phyloP scores from a whole-genome alignment of 1,140 invertebrate genomes.

The Papilio polyxenes region DNA sequence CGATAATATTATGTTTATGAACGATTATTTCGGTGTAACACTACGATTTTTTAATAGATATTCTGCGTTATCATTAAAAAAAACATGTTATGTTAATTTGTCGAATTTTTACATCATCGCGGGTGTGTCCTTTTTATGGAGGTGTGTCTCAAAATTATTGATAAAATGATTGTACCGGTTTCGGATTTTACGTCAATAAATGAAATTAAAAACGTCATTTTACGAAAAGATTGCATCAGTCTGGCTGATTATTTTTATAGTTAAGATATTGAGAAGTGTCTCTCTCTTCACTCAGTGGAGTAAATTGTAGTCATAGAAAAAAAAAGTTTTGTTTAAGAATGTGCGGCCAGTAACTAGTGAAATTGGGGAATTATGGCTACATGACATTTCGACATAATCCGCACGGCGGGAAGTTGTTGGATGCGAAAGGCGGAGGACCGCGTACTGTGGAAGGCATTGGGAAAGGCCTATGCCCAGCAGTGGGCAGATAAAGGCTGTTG shows the following conservation, averaged over 20 bases:
- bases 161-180: slow-evolving; percentile 2
- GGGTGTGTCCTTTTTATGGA: slow-evolving; percentile 35
- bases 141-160: slow-evolving; percentile 5
- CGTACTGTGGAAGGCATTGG: too few species aligned
- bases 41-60: neutral
- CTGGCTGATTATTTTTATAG: neutral
- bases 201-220: neutral
- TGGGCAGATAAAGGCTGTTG: too few species aligned
- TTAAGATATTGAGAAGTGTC: neutral
- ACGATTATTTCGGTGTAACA: neutral
- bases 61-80: neutral
- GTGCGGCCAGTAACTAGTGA: neutral
- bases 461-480: too few species aligned
- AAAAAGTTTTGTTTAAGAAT: too few species aligned
- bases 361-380: too few species aligned
- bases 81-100: slow-evolving; percentile 35
- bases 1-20: neutral
- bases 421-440: too few species aligned
- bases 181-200: slow-evolving; percentile 2
- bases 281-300: too few species aligned
- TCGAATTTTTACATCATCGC: slow-evolving; percentile 41
- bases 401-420: too few species aligned
- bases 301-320: neutral
- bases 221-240: neutral
- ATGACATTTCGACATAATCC: too few species aligned